Percentiles rank a stretch among this genome's conserved stretches.
phyloP scores from a whole-genome alignment of 1,140 invertebrate species.

The Drosophila suzukii region DNA sequence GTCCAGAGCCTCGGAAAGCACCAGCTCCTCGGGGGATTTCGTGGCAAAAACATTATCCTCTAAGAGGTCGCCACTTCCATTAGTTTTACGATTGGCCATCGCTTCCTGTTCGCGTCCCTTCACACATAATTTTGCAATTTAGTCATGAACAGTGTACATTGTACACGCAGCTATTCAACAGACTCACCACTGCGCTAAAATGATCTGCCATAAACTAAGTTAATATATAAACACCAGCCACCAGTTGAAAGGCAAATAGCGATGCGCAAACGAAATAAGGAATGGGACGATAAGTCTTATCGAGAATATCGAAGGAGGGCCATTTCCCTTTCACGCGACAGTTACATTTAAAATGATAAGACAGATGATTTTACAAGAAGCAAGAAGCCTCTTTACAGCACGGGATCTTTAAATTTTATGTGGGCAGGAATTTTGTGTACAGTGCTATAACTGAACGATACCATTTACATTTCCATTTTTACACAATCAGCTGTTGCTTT shows the following conservation, averaged over 20 bases:
- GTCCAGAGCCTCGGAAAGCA: not conserved
- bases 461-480: no score
- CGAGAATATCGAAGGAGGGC: not conserved
- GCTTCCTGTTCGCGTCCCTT: not conserved
- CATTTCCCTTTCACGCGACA: not conserved
- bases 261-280: not conserved
- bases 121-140: no score
- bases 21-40: not conserved
- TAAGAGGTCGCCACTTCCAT: not conserved
- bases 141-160: not conserved
- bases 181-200: not conserved
- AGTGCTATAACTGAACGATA: no score
- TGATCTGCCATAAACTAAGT: not conserved
- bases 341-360: not conserved
- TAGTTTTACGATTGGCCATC: not conserved
- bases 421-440: no score
- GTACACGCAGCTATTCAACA: not conserved
- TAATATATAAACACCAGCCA: not conserved
- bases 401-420: no score
- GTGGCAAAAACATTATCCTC: not conserved
- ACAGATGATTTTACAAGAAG: no score
- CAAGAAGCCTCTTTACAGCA: no score
- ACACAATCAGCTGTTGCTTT: no score
- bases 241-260: conserved; percentile 1
- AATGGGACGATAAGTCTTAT: not conserved